Evolutionary conservation across 2,113 vertebrate species (phyloP).

Genomic region (Rissa tridactyla): DNA sequence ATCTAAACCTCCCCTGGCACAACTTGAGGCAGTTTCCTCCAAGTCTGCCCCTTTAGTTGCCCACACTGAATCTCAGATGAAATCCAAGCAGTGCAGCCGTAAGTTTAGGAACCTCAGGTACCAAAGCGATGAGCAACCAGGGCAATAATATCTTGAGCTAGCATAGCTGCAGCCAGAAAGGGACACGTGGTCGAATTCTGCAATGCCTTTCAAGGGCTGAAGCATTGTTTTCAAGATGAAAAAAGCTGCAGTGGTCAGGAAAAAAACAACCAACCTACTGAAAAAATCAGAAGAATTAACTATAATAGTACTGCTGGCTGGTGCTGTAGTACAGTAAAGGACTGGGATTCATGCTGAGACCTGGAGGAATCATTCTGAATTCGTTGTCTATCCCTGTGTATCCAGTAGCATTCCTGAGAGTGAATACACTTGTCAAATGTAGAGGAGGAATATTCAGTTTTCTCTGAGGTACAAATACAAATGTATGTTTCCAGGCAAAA

Average conservation of each 20-base stretch:
- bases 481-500: neutral
- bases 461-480: neutral
- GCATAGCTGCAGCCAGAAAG: neutral
- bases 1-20: neutral
- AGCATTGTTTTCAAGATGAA: neutral
- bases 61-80: neutral
- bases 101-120: neutral
- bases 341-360: neutral
- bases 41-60: neutral
- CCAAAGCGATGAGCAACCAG: no score
- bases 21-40: neutral
- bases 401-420: neutral
- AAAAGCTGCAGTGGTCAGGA: neutral
- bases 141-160: neutral
- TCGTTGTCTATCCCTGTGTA: neutral
- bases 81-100: neutral
- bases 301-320: neutral
- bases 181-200: neutral
- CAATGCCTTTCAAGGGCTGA: neutral
- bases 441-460: neutral
- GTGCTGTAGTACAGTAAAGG: neutral
- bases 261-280: neutral
- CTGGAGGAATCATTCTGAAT: neutral
- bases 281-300: neutral
- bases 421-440: neutral